Evolutionary conservation across 2,888 invertebrate genomes (phyloP), one percentile per base, ranked within the genome.

Genomic region (Hanleya hanleyi): DNA sequence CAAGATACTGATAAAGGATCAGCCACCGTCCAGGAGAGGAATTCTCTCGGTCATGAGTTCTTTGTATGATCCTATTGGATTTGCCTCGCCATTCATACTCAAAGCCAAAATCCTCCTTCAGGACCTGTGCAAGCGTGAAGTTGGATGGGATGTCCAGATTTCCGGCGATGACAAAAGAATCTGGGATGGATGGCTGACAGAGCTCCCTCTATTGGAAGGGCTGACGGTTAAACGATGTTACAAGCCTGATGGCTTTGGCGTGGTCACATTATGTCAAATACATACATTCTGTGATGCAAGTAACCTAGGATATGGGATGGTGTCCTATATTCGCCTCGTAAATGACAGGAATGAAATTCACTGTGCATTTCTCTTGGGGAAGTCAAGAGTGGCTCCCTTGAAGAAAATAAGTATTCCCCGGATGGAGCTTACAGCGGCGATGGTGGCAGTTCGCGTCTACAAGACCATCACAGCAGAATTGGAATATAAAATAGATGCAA

Each of bases 1-100:
- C 38, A 67, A 74, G 29, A 67, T 78, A n/a, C 75, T 69, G n/a
- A 4, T 72, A 29, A 7, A 5, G n/a, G 73, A 76, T n/a, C 70
- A 74, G 36, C 76, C 74, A n/a, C 9, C 61, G 0, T 79, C 77
- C 0, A 70, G 76, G 67, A 72, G 79, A 12, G 75, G 76, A 3
- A 66, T 76, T n/a, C 69, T 80, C 12, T 75, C 76, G 0, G 67
- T 73, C 7, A 68, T 76, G 5, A 80, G 77, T 64, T 75, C 80
- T 12, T 35, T 80, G 22, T 80, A 67, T 64, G 79, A 77, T 57
- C 79, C 77, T 18, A 67, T 81, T 36, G 79, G 80, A 65, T 37
- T 81, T 35, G 71, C 75, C 12, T 36, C 76, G 22, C 77, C 74
- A 32, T 50, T 74, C 29, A 70, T 71, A 26, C 51, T 81, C 4